Evolutionary conservation across 2,888 invertebrate species (phyloP), one percentile per base, ranked within the genome.

Genomic region (Drosophila barbarae): DNA sequence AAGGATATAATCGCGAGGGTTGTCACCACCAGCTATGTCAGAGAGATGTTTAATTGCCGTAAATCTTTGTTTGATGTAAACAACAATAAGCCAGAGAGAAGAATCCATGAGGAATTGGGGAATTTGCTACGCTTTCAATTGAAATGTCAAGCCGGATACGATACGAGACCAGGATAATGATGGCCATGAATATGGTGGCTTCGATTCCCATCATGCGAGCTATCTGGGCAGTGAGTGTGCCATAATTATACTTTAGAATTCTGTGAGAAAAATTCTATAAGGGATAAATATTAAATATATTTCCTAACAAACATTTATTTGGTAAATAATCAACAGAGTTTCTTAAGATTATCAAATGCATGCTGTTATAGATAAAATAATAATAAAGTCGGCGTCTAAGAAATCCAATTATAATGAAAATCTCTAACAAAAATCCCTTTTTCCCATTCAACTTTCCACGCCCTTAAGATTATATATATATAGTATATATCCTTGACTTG

Each of bases 21-120:
- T 84, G 78, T 78, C 74, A 77, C 46, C 69, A 72, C 46, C 69
- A 72, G 59, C 47, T 60, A 63, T 60, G 57, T 8, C 46, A 13
- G 55, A 68, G 79, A 80, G 79, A 81, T 86, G 88, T 82, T 88
- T 89, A 89, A 89, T 89, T 89, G 89, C 88, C 89, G 89, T 89
- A 87, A 89, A 88, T 87, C 85, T 87, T 81, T 87, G 87, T 87
- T 87, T 86, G 84, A 85, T 86, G 77, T 85, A 87, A 87, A 87
- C 80, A 87, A 84, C 80, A 77, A 77, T 74, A 71, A 68, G 74
- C 60, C 47, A 53, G 54, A 21, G 21, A 3, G 13, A 3, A 35
- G 46, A 66, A 39, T 42, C 42, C 52, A 28, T 53, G 49, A 69
- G 39, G 61, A 52, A 83, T 79, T 84, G 38, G 64, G 39, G 64